phyloP scores from a whole-genome alignment of 1,140 invertebrate genomes.

The Drosophila nikananu region DNA sequence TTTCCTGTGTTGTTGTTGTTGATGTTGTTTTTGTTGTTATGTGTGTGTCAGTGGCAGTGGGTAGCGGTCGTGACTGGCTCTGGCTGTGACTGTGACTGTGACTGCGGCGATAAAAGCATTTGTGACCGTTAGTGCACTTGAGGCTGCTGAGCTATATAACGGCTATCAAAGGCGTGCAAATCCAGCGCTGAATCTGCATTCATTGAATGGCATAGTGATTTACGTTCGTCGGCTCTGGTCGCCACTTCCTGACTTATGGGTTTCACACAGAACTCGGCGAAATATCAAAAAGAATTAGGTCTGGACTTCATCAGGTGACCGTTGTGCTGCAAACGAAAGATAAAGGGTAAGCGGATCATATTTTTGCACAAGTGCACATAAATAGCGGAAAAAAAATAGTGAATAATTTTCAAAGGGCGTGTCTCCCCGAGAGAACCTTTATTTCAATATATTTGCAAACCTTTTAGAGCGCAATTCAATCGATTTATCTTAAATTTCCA shows the following conservation, averaged over 20 bases:
- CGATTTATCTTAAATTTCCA: background rate
- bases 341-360: background rate
- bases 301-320: conserved; percentile 15
- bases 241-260: conserved; percentile 7
- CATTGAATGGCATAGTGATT: conserved; percentile 18
- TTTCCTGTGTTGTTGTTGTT: background rate
- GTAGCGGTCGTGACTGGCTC: conserved; percentile 17
- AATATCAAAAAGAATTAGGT: conserved; percentile 4
- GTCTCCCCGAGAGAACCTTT: background rate
- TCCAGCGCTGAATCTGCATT: conserved; percentile 13
- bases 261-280: conserved; percentile 5
- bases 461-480: background rate
- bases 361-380: background rate
- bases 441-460: background rate
- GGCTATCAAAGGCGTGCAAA: conserved; percentile 15
- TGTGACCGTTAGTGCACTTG: conserved; percentile 11
- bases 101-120: conserved; percentile 21
- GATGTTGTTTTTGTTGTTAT: background rate
- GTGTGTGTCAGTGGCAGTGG: conserved; percentile 21
- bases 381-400: background rate
- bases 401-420: background rate
- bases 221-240: conserved; percentile 4
- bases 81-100: conserved; percentile 17
- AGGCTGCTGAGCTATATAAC: conserved; percentile 14
- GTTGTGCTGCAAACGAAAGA: conserved; percentile 13